These are phyloP conservation scores for Tortrix viridana DNA, from an alignment of 2,888 invertebrate species.

Conservation along the genomic window DNA sequence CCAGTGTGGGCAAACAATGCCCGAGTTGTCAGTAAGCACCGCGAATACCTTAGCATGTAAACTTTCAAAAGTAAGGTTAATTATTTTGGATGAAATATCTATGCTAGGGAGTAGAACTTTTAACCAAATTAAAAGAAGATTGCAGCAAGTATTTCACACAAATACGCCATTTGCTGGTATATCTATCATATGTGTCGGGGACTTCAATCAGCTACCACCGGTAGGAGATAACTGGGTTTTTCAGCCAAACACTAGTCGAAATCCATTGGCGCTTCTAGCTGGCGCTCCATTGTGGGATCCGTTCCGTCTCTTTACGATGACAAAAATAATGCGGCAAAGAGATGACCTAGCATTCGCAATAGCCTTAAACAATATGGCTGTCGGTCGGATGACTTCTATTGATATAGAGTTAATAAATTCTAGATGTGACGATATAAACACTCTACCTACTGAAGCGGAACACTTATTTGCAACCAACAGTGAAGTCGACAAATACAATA, in stretches of 20 bases:
- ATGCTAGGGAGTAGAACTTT: constrained; percentile 1
- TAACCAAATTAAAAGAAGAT: constrained; percentile 26
- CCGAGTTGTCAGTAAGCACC: constrained; percentile 16
- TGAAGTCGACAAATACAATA: constrained; percentile 32
- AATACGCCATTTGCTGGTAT: constrained; percentile 26
- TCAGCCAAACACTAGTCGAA: constrained; percentile 19
- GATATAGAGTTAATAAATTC: constrained; percentile 32
- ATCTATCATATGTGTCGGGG: constrained; percentile 6
- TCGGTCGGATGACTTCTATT: constrained; percentile 32
- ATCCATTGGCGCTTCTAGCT: constrained; percentile 33
- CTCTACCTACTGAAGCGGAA: constrained; percentile 7
- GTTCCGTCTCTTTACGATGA: constrained; percentile 30
- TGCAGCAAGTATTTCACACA: constrained; percentile 31
- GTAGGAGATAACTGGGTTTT: constrained; percentile 39
- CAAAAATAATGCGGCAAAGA: constrained; percentile 38
- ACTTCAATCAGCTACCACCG: constrained; percentile 32
- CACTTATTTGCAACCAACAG: constrained; percentile 34
- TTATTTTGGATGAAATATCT: constrained; percentile 7
- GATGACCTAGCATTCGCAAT: constrained; percentile 23
- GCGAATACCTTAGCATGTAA: constrained; percentile 21
- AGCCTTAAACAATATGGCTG: constrained; percentile 26
- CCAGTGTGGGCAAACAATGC: constrained; percentile 21
- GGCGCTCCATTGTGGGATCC: constrained; percentile 29
- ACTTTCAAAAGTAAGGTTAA: not conserved
- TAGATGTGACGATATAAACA: not conserved